A percentile compares a stretch with the other conserved stretches of the same genome.
phyloP scores from a whole-genome alignment of 2,113 vertebrate species.

The Aegithalos caudatus region DNA sequence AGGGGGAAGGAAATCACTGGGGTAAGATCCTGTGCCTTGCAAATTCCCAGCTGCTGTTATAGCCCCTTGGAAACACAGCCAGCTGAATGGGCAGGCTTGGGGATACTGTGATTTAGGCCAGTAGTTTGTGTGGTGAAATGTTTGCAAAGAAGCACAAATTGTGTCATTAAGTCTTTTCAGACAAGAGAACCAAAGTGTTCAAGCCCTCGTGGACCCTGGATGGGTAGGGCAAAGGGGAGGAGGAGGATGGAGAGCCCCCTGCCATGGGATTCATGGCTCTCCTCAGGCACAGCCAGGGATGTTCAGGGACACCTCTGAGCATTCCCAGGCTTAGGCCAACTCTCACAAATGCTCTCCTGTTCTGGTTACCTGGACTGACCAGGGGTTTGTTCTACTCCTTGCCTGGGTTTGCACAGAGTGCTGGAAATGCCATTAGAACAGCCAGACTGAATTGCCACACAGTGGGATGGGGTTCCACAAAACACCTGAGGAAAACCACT shows the following conservation, averaged over 20 bases:
- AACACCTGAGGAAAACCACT: neutral
- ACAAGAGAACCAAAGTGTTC: neutral
- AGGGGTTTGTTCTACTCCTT: neutral
- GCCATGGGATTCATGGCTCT: accelerated
- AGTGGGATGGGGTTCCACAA: neutral
- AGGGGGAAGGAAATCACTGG: neutral
- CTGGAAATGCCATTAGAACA: neutral
- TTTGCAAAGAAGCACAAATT: neutral
- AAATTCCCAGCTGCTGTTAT: neutral
- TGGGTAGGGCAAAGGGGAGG: neutral
- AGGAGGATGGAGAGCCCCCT: neutral
- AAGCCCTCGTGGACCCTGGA: accelerated
- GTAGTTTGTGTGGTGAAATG: accelerated
- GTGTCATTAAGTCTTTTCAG: neutral
- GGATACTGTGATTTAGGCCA: neutral
- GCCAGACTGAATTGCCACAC: accelerated
- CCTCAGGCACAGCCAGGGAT: accelerated
- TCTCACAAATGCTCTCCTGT: neutral
- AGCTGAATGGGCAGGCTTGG: neutral
- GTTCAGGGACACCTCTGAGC: neutral
- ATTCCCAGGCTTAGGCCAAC: neutral
- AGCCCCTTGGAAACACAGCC: neutral
- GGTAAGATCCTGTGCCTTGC: neutral
- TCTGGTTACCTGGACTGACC: too few relatives aligned
- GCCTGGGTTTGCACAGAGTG: accelerated